These are phyloP conservation scores for Acronicta psi DNA, from an alignment of 2,888 invertebrate genomes.

Conservation along the genomic window DNA sequence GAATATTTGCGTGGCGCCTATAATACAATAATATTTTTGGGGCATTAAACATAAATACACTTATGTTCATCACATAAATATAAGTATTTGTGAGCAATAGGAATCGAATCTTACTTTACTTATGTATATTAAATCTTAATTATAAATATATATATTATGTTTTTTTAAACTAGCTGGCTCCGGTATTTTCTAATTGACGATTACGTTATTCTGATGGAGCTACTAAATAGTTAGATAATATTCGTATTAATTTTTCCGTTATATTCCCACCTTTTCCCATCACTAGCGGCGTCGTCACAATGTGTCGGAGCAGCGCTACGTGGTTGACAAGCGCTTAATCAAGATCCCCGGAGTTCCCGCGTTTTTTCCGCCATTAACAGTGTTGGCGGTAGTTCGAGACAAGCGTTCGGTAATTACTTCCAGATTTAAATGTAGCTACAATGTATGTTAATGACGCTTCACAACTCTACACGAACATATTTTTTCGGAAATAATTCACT, in stretches of 20 bases:
- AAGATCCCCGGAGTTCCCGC: conserved; percentile 50
- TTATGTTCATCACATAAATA: no score
- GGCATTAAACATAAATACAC: no score
- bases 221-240: neutral
- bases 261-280: conserved; percentile 16
- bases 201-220: neutral
- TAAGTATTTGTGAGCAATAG: no score
- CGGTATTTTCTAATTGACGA: no score
- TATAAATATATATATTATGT: no score
- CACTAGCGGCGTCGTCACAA: conserved; percentile 52
- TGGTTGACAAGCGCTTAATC: conserved; percentile 60
- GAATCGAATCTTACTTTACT: no score
- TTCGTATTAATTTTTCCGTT: conserved; percentile 12
- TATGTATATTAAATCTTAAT: no score
- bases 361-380: conserved; percentile 54
- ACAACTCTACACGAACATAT: neutral
- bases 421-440: conserved; percentile 38
- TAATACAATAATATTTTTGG: no score
- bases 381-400: conserved; percentile 36
- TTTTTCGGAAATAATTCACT: no score
- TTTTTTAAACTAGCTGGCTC: no score
- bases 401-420: conserved; percentile 43
- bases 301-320: conserved; percentile 50
- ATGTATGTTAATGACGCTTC: neutral
- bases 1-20: no score